phyloP scores from a whole-genome alignment of 1,140 invertebrate genomes.

The Melipona quadrifasciata region DNA sequence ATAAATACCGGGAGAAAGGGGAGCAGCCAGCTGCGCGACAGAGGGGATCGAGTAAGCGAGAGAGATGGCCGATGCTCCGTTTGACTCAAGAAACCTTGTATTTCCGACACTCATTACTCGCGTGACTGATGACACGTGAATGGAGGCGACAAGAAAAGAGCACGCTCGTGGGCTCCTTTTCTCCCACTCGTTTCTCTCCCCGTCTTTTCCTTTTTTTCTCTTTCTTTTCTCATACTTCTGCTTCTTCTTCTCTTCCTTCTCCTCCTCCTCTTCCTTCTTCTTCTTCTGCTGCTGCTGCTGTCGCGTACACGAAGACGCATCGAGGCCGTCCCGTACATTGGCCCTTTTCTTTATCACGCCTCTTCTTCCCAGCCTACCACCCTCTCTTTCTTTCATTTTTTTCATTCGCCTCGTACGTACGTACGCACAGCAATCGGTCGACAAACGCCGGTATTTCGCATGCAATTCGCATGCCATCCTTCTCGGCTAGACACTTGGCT shows the following conservation, averaged over 20 bases:
- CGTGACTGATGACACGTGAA: conserved; percentile 79
- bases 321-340: conserved; percentile 39
- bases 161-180: conserved; percentile 58
- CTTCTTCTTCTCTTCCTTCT: conserved; percentile 15
- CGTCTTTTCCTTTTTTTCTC: conserved; percentile 27
- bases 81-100: conserved; percentile 73
- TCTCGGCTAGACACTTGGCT: not conserved
- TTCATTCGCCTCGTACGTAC: not conserved
- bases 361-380: not conserved
- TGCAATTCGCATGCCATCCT: conserved; percentile 45
- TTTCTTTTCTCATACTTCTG: not conserved
- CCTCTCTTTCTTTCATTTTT: not conserved
- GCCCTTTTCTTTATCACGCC: conserved; percentile 24
- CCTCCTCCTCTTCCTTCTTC: conserved; percentile 21
- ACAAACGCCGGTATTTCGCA: conserved; percentile 48
- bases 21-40: not conserved
- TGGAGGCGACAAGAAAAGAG: conserved; percentile 73
- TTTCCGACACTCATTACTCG: conserved; percentile 78
- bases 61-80: conserved; percentile 48
- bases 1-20: conserved; percentile 18
- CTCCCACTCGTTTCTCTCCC: conserved; percentile 19
- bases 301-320: conserved; percentile 12
- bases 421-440: not conserved
- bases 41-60: not conserved
- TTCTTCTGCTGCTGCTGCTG: not conserved